phyloP scores from a whole-genome alignment of 2,888 invertebrate genomes.

The Phania funesta region DNA sequence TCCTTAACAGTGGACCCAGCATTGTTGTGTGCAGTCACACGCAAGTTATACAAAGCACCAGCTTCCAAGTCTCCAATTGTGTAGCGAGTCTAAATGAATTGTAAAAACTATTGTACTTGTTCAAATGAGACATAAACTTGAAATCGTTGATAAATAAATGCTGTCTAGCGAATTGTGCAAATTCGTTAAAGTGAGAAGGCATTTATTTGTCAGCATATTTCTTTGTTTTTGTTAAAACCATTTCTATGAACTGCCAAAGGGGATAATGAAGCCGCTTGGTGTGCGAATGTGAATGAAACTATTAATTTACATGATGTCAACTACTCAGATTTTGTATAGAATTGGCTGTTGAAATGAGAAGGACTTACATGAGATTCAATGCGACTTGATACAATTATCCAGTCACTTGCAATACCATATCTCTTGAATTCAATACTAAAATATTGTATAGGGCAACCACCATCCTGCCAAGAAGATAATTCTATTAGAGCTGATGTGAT shows the following conservation, averaged over 20 bases:
- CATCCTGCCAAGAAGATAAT: slow-evolving; percentile 89
- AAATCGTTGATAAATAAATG: slow-evolving; percentile 34
- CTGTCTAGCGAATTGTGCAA: not conserved
- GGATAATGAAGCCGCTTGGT: slow-evolving; percentile 55
- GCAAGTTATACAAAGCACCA: slow-evolving; percentile 81
- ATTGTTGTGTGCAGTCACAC: slow-evolving; percentile 84
- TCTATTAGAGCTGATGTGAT: slow-evolving; percentile 88
- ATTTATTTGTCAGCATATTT: slow-evolving; percentile 45
- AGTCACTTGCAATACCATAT: slow-evolving; percentile 75
- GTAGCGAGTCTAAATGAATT: slow-evolving; percentile 76
- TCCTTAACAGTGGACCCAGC: slow-evolving; percentile 84
- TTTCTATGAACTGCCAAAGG: slow-evolving; percentile 59
- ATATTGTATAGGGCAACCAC: slow-evolving; percentile 89
- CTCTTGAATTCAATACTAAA: slow-evolving; percentile 81
- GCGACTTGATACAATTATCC: slow-evolving; percentile 81
- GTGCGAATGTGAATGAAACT: slow-evolving; percentile 55
- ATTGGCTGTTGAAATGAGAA: slow-evolving; percentile 50
- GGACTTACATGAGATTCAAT: slow-evolving; percentile 80
- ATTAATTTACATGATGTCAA: slow-evolving; percentile 58
- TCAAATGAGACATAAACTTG: not conserved
- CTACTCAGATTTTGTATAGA: slow-evolving; percentile 34
- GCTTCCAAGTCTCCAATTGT: slow-evolving; percentile 81
- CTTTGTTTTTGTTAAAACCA: slow-evolving; percentile 23
- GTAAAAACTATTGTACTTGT: not conserved
- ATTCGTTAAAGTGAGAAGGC: not conserved